These are phyloP conservation scores for Chaenocephalus aceratus DNA, from an alignment of 2,113 vertebrate genomes.

Conservation along the genomic window DNA sequence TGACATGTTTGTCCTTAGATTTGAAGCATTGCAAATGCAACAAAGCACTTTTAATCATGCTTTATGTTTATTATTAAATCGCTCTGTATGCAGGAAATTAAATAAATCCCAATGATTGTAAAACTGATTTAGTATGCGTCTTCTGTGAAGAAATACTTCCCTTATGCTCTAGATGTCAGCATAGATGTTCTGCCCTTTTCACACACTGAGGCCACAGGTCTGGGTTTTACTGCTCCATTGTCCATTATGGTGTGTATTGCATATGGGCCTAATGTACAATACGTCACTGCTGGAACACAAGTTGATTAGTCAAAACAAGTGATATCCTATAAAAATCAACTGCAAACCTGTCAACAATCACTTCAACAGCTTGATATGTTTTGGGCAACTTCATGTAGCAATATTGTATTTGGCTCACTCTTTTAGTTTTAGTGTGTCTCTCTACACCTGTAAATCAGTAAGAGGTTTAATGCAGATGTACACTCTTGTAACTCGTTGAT, in stretches of 20 bases:
- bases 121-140: constrained; percentile 1
- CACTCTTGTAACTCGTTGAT: not conserved
- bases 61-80: constrained; percentile 25
- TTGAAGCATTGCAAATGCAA: constrained; percentile 31
- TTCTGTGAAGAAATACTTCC: constrained; percentile 34
- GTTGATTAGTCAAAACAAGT: not conserved
- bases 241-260: not conserved
- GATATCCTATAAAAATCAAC: not conserved
- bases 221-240: not conserved
- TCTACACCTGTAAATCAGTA: not conserved
- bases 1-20: not conserved
- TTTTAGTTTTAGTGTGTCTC: not conserved
- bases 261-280: not conserved
- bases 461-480: constrained; percentile 19
- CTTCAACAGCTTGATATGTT: not conserved
- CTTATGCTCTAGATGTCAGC: constrained; percentile 71
- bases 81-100: constrained; percentile 11
- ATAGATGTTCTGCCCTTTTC: constrained; percentile 32
- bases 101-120: constrained; percentile 32
- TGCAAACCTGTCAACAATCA: not conserved
- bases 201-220: not conserved
- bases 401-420: not conserved
- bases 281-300: not conserved
- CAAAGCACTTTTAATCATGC: constrained; percentile 45
- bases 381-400: not conserved